These are phyloP conservation scores for Neosilurus mollespiculum DNA, from an alignment of 2,797 vertebrate species.

Conservation along the genomic window DNA sequence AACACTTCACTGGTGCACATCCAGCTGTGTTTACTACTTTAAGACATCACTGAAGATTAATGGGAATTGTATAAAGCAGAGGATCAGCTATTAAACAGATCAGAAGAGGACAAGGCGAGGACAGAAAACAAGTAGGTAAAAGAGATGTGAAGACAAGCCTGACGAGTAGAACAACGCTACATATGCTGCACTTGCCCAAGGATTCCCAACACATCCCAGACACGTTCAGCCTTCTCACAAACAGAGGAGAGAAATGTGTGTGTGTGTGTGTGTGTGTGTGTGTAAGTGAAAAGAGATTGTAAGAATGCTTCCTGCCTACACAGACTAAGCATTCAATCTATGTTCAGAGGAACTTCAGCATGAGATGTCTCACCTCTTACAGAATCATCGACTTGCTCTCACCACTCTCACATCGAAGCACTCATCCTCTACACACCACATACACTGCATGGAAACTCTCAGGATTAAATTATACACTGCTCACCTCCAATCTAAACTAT, in stretches of 20 bases:
- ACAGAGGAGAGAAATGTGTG: background rate
- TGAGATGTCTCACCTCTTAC: slow-evolving; percentile 11
- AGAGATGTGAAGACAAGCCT: slow-evolving; percentile 20
- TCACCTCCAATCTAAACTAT: slow-evolving; percentile 27
- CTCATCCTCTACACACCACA: slow-evolving; percentile 9
- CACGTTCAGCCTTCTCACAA: slow-evolving; percentile 32
- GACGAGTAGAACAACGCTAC: background rate
- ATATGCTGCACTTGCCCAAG: slow-evolving; percentile 1
- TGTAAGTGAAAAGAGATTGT: background rate
- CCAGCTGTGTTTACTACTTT: slow-evolving; percentile 1
- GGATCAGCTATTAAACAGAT: slow-evolving; percentile 4
- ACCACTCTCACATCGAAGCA: background rate
- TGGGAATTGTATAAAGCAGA: slow-evolving; percentile 3
- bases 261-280: background rate
- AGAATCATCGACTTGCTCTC: slow-evolving; percentile 6
- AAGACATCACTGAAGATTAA: slow-evolving; percentile 11
- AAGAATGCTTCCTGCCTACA: background rate
- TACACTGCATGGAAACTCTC: slow-evolving; percentile 8
- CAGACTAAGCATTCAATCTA: background rate
- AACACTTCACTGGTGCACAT: background rate
- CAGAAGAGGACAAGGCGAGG: background rate
- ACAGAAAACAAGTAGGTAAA: background rate
- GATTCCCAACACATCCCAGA: slow-evolving; percentile 33
- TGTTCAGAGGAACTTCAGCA: slow-evolving; percentile 22
- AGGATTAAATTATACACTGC: background rate